phyloP scores from a whole-genome alignment of 1,140 invertebrate genomes.

The Drosophila serrata region DNA sequence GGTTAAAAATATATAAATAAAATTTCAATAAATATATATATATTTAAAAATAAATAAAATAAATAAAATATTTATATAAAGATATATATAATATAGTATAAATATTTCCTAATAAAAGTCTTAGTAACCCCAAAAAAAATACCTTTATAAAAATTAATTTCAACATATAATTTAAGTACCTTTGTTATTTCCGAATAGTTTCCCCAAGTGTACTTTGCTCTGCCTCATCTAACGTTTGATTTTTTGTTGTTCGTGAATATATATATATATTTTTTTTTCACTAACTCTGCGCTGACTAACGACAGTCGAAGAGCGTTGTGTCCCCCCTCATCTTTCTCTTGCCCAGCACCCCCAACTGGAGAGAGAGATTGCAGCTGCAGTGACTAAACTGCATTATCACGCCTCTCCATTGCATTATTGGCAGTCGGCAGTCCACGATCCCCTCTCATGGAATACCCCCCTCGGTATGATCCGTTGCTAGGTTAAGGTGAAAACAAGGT shows the following conservation, averaged over 20 bases:
- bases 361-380: constrained; percentile 59
- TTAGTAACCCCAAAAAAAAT: no score
- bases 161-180: not conserved
- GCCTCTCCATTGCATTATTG: constrained; percentile 82
- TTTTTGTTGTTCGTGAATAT: constrained; percentile 35
- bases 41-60: no score
- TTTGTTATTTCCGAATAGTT: no score
- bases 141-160: not conserved
- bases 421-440: constrained; percentile 52
- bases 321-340: not conserved
- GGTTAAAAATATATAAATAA: no score
- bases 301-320: constrained; percentile 43
- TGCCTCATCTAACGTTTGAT: constrained; percentile 13
- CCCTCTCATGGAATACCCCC: constrained; percentile 16
- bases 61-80: no score
- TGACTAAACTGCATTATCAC: constrained; percentile 83
- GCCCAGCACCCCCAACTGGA: constrained; percentile 32
- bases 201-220: not conserved
- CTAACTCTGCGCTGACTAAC: constrained; percentile 46
- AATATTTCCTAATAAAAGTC: not conserved
- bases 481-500: constrained; percentile 80
- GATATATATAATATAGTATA: no score
- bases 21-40: no score
- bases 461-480: constrained; percentile 40
- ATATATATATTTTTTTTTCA: no score